phyloP scores from a whole-genome alignment of 2,797 vertebrate species.

The Argyrosomus regius region DNA sequence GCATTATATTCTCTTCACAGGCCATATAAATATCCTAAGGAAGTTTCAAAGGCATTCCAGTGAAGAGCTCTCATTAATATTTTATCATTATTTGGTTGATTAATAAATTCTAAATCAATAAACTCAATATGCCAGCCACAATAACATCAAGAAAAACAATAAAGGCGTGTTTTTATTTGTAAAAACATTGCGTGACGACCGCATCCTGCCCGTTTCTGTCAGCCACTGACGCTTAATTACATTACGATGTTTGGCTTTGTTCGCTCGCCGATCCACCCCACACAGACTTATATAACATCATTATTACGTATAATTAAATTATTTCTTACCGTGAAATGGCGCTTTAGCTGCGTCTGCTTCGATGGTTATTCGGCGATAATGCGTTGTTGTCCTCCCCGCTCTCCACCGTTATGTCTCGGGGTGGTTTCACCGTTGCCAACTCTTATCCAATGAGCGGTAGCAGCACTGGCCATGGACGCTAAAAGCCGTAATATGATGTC shows the following conservation, averaged over 20 bases:
- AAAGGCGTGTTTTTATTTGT: neutral
- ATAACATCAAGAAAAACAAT: neutral
- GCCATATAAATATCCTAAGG: neutral
- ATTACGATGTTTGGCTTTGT: neutral
- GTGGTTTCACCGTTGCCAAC: no score
- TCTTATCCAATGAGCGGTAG: no score
- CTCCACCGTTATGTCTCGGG: neutral
- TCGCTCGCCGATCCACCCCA: neutral
- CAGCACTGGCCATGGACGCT: no score
- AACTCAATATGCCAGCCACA: neutral
- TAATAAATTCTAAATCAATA: neutral
- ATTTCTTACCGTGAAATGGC: conserved; percentile 43
- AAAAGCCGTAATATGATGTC: no score
- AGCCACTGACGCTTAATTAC: neutral
- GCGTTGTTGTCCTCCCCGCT: conserved; percentile 3
- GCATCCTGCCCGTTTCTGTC: neutral
- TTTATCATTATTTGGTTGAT: neutral
- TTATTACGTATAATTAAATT: neutral
- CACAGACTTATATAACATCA: neutral
- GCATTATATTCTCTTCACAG: neutral
- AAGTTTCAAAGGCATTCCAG: neutral
- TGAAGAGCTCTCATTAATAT: neutral
- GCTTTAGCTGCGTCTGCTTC: neutral
- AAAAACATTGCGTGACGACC: neutral
- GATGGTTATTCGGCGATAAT: neutral